Evolutionary conservation across 2,797 vertebrate species (phyloP), one percentile per base, ranked within the genome.

Genomic region (Aselliscus stoliczkanus): DNA sequence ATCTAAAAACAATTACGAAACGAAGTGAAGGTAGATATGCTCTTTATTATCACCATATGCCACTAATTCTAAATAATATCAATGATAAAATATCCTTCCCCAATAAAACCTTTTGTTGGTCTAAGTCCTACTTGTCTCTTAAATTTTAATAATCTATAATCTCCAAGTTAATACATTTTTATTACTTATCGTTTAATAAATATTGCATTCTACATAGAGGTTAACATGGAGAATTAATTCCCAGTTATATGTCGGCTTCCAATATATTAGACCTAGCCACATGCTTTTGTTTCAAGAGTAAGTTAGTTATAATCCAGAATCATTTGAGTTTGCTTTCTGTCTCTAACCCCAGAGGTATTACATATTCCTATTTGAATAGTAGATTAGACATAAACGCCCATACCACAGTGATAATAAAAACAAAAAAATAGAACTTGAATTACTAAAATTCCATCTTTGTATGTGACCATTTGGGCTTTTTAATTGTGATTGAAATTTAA

Each of bases 81-180:
- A 25, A 37, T 62, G 81, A 65, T 60, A 90, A 90, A 64, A 62
- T 47, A 80, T 1, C 37, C 42, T 81, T 72, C 13, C 23, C 29
- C 31, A 67, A 9, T 62, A 47, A 77, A 92, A 82, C 47, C 29
- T 94, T 81, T 72, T 75, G 29, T 88, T 65, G 34, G 44, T 67
- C 31, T 86, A 39, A 44, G 50, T 88, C 79, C n/a, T 92, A 81
- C 31, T 82, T 82, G 25, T 77, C 31, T 20, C 14, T 50, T 77
- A 65, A 44, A 65, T 72, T 82, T 94, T 88, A 86, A 39, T n/a
- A 93, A 76, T 81, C 56, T 14, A 4, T 62, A 92, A 72, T 29
- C 84, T 91, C 85, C 60, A 96, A 77, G 86, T 82, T 52, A 76
- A 23, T 56, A 70, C 42, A 72, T 67, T 96, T 92, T 77, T 47